Base-by-base conservation (phyloP, 2,888 invertebrate species). In the Cyrtodaria siliqua region DNA sequence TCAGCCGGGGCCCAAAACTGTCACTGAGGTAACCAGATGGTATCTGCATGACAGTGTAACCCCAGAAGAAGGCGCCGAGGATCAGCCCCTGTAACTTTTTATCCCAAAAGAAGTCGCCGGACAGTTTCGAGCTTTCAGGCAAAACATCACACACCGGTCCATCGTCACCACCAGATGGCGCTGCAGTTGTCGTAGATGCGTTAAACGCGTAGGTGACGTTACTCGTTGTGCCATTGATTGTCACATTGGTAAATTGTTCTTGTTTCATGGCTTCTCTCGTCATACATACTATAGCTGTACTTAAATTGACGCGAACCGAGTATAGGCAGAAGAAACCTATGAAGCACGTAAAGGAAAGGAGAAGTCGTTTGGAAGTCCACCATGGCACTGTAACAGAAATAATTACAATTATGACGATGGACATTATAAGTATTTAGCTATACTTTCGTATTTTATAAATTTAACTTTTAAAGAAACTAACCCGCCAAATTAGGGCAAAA, bases 251-350 rank as follows among this genome's bases (percentile, higher is more conserved):
- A n/a, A n/a, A n/a, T n/a, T n/a, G n/a, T n/a, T n/a, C 33, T 12
- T 33, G 4, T 33, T 12, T 33, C 12, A 12, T 33, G 12, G 33
- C 33, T 6, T 52, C 57, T 52, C 63, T 73, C 18, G 94, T 94
- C 95, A 89, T 89, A 82, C 94, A 94, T 1, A 95, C 93, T 49
- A 95, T 93, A 4, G 94, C 94, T 77, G 95, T 94, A 80, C 94
- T 94, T 9, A 95, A 91, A 86, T 94, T 94, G 47, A 94, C 93
- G n/a, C 94, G 91, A 89, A 94, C 91, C 26, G 94, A 95, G 94
- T 88, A 96, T 94, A 83, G 95, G 95, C 88, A 95, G 95, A 91
- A 96, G 96, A 84, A 91, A 24, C 91, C 91, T 53, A 92, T 80
- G 80, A 91, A 92, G 47, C 89, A 91, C n/a, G 91, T 73, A 12